Evolutionary conservation across 2,888 invertebrate genomes (phyloP), one percentile per base, ranked within the genome.

Genomic region (Euphydryas editha): DNA sequence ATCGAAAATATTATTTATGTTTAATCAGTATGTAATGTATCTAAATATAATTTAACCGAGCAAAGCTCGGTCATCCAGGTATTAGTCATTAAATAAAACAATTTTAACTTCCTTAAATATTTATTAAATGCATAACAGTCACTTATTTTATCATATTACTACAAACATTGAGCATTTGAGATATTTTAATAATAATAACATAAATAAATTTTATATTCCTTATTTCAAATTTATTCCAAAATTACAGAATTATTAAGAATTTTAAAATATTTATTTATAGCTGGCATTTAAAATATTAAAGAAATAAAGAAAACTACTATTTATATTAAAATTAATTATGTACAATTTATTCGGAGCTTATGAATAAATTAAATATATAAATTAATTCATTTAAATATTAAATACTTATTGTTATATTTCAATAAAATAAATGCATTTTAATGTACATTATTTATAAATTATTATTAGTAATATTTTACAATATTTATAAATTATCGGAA

Each of bases 111-210:
- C 21, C 68, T 72, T 71, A 73, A 76, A 78, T 78, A 78, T 88
- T 87, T 87, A 87, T 87, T 88, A 88, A 89, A 88, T 89, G 87
- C 87, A 77, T 84, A 85, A 85, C 83, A 66, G 81, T 83, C 79
- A 78, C 73, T 66, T 62, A 62, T 62, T 60, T 57, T 46, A 67
- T 65, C 76, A 76, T 78, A 79, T 46, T 57, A 54, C 13, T 59
- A 58, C 55, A n/a, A 3, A 20, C 20, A 56, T 70, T 70, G 62
- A 65, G 68, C 68, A 61, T 54, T 65, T 55, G 11, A 54, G 17
- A 51, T 64, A 44, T 54, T 21, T 21, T 55, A 37, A 59, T 17
- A 30, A 21, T 47, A 55, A 56, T 30, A 62, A 46, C 59, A 59
- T 44, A 15, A 39, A 39, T 46, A 46, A 46, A n/a, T 51, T 51